phyloP scores from a whole-genome alignment of 2,888 invertebrate genomes.

The Erpobdella octoculata region DNA sequence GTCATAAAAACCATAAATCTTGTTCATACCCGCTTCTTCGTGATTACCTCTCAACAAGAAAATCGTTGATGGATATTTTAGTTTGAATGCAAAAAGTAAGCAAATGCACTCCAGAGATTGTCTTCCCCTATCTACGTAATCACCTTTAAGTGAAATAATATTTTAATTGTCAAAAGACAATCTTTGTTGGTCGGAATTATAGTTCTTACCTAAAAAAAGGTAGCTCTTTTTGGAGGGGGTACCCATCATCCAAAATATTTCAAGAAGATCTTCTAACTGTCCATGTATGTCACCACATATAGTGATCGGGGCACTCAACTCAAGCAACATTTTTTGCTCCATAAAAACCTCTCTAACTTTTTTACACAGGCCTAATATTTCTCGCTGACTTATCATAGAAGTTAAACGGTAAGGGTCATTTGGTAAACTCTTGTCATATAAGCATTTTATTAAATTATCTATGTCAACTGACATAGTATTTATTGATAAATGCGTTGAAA shows the following conservation, averaged over 20 bases:
- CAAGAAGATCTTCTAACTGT: conserved; percentile 56
- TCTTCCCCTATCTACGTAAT: conserved; percentile 57
- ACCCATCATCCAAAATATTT: conserved; percentile 41
- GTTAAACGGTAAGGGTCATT: not conserved
- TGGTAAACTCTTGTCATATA: no score
- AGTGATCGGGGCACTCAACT: conserved; percentile 55
- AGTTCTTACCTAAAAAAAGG: conserved; percentile 50
- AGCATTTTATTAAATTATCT: no score
- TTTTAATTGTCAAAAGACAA: not conserved
- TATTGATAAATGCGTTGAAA: no score
- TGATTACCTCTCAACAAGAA: conserved; percentile 54
- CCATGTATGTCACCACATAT: conserved; percentile 57
- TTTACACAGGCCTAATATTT: conserved; percentile 46
- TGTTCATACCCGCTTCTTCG: conserved; percentile 57
- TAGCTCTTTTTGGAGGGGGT: conserved; percentile 57
- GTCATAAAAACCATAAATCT: conserved; percentile 58
- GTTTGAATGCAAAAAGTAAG: conserved; percentile 55
- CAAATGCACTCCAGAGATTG: conserved; percentile 56
- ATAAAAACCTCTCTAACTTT: conserved; percentile 52
- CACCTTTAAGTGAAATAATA: conserved; percentile 45
- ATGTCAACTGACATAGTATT: no score
- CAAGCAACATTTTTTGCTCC: conserved; percentile 55
- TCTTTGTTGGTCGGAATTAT: not conserved
- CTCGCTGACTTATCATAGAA: not conserved
- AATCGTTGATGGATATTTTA: conserved; percentile 57